A percentile compares a stretch with the other conserved stretches of the same genome.
Conservation (phyloP, 2,797 vertebrate genomes). For the Agapornis canus region DNA sequence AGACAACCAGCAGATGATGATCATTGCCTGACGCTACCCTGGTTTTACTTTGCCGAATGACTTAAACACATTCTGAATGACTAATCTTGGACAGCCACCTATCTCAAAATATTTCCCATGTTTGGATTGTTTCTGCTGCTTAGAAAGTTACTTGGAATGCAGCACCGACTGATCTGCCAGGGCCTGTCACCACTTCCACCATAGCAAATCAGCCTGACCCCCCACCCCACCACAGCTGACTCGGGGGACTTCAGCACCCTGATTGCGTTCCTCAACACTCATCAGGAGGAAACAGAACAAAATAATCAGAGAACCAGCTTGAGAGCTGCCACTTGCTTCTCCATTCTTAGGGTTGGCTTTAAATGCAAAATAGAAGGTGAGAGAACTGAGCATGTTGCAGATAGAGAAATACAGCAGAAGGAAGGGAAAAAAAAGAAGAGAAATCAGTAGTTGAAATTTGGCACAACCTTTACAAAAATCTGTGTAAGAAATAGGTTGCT, state of each 20-base stretch:
- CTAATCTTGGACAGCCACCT: slow-evolving; percentile 39
- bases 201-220: slow-evolving; percentile 36
- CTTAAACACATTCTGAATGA: neutral
- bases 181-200: slow-evolving; percentile 63
- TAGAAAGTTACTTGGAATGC: slow-evolving; percentile 10
- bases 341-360: neutral
- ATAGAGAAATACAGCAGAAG: neutral
- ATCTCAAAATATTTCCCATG: slow-evolving; percentile 35
- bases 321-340: slow-evolving; percentile 3
- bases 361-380: neutral
- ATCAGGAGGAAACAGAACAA: neutral
- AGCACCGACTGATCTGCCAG: slow-evolving; percentile 27
- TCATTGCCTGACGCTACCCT: neutral
- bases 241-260: neutral
- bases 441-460: neutral
- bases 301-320: neutral
- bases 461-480: slow-evolving; percentile 29
- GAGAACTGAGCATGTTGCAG: neutral
- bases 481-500: neutral
- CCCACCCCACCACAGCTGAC: slow-evolving; percentile 38
- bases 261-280: neutral
- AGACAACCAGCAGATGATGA: neutral
- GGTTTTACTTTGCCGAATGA: neutral
- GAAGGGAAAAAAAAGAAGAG: neutral
- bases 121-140: slow-evolving; percentile 20